phyloP scores from a whole-genome alignment of 1,140 invertebrate species.

The Bombus impatiens region DNA sequence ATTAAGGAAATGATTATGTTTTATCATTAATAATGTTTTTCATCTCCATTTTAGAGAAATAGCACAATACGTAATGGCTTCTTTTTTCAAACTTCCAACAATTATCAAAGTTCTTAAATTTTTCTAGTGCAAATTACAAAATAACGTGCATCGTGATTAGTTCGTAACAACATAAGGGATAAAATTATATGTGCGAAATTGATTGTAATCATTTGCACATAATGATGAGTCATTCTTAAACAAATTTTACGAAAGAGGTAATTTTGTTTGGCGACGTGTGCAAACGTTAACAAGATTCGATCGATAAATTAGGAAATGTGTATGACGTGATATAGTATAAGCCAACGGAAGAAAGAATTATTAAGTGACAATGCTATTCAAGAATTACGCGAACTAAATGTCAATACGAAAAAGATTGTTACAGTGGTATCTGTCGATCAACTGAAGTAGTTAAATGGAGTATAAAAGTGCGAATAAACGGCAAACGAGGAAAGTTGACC shows the following conservation, averaged over 20 bases:
- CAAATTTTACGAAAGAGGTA: background rate
- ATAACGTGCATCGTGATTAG: background rate
- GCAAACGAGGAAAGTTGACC: constrained; percentile 53
- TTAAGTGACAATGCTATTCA: constrained; percentile 13
- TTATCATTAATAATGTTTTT: background rate
- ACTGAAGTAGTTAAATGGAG: constrained; percentile 25
- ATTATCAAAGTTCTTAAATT: background rate
- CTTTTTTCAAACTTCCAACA: background rate
- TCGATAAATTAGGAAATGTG: constrained; percentile 29
- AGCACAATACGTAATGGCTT: background rate
- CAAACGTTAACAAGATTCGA: constrained; percentile 26
- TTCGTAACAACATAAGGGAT: background rate
- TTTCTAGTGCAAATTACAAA: background rate
- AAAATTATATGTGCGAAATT: background rate
- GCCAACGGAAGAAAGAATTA: constrained; percentile 41
- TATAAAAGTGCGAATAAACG: constrained; percentile 40
- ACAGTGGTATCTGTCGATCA: constrained; percentile 31
- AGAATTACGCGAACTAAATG: constrained; percentile 8
- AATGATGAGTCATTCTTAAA: background rate
- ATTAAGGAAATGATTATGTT: background rate
- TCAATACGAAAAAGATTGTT: constrained; percentile 10
- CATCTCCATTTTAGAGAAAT: background rate
- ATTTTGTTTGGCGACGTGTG: constrained; percentile 24
- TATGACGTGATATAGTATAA: constrained; percentile 34
- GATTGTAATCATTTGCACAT: background rate